Conservation (phyloP, 2,888 invertebrate species). For the Aleiodes testaceus region DNA sequence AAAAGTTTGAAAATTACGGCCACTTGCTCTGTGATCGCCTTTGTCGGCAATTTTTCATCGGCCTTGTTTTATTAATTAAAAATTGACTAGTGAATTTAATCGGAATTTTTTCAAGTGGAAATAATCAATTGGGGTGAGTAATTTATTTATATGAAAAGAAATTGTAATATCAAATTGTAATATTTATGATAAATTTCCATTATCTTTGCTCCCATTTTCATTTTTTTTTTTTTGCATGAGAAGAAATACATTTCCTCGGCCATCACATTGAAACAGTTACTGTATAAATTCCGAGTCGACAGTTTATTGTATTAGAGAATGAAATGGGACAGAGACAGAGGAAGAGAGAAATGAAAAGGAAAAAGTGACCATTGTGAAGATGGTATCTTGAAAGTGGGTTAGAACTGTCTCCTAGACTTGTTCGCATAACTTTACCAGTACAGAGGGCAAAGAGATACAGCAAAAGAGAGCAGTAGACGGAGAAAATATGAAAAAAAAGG, state of each 20-base stretch:
- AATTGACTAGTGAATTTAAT: not conserved
- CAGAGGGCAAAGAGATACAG: slow-evolving; percentile 6
- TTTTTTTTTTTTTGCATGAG: not conserved
- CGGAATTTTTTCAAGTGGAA: not conserved
- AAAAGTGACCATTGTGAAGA: slow-evolving; percentile 37
- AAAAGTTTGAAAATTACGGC: not conserved
- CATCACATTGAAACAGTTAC: slow-evolving; percentile 9
- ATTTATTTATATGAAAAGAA: too few species aligned
- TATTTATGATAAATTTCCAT: not conserved
- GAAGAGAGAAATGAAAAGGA: not conserved
- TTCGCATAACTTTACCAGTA: slow-evolving; percentile 13
- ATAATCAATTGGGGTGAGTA: not conserved
- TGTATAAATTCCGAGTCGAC: slow-evolving; percentile 18
- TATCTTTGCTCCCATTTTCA: not conserved
- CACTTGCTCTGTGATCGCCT: slow-evolving; percentile 19
- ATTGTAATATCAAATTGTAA: not conserved
- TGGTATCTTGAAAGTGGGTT: slow-evolving; percentile 33
- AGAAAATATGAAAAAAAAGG: not conserved
- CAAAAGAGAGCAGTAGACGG: slow-evolving; percentile 7
- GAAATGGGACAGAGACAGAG: not conserved
- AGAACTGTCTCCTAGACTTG: slow-evolving; percentile 35
- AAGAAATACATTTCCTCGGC: slow-evolving; percentile 12
- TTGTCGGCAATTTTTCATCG: slow-evolving; percentile 21
- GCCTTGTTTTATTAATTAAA: not conserved
- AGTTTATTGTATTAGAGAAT: slow-evolving; percentile 22